A percentile compares a stretch with the other conserved stretches of the same genome.
Evolutionary conservation across 2,888 invertebrate species (phyloP).

Genomic region (Thymelicus sylvestris): DNA sequence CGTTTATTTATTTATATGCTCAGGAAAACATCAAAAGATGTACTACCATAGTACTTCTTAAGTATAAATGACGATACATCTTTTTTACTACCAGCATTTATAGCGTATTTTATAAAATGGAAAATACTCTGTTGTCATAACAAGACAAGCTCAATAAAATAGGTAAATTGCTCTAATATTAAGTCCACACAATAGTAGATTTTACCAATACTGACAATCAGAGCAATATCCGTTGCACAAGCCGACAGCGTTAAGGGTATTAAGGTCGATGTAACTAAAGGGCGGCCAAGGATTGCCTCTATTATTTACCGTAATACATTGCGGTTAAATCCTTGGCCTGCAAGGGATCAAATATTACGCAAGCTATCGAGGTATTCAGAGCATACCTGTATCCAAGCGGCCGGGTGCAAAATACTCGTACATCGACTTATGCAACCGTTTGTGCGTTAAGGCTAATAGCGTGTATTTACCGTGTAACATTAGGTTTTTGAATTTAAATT

Average conservation of each 20-base stretch:
- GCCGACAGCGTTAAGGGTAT: conserved; percentile 27
- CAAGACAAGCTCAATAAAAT: not conserved
- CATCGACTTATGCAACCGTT: conserved; percentile 77
- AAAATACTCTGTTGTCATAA: not conserved
- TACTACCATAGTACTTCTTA: too few species aligned
- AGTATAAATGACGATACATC: too few species aligned
- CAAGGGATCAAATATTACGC: conserved; percentile 39
- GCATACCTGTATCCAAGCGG: conserved; percentile 82
- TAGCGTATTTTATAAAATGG: too few species aligned
- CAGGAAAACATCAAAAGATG: too few species aligned
- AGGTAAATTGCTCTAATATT: not conserved
- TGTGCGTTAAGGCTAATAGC: conserved; percentile 19
- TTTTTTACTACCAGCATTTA: too few species aligned
- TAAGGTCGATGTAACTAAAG: conserved; percentile 34
- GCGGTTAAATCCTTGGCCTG: conserved; percentile 39
- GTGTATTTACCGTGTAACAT: conserved; percentile 28
- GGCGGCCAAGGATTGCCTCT: conserved; percentile 36
- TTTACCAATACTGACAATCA: not conserved
- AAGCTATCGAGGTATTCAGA: conserved; percentile 38
- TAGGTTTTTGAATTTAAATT: conserved; percentile 8
- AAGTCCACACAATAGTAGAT: not conserved
- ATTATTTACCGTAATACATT: conserved; percentile 37
- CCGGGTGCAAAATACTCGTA: conserved; percentile 61
- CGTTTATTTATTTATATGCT: too few species aligned
- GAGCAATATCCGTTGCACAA: conserved; percentile 17